Conservation (phyloP, 2,113 vertebrate genomes). For the Naja naja region DNA sequence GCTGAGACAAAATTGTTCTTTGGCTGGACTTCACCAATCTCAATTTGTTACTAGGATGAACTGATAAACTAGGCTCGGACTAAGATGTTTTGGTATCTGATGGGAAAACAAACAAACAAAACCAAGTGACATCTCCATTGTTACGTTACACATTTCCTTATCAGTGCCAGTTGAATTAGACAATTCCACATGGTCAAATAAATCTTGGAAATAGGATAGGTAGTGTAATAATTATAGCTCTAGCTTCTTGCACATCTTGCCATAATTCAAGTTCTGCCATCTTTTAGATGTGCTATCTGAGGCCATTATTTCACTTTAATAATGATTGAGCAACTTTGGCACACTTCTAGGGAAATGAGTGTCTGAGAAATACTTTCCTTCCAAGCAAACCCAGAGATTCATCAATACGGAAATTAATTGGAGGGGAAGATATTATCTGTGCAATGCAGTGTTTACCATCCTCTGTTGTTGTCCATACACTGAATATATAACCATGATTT, state of each 20-base stretch:
- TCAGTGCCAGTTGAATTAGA: background rate
- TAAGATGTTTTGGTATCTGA: background rate
- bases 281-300: background rate
- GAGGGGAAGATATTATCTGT: background rate
- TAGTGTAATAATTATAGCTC: background rate
- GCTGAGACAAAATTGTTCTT: background rate
- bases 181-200: background rate
- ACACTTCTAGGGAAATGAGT: background rate
- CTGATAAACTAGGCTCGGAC: background rate
- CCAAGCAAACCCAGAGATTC: background rate
- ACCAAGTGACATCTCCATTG: background rate
- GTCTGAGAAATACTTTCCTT: background rate
- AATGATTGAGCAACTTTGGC: background rate
- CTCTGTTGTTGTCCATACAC: background rate
- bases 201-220: background rate
- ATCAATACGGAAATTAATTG: background rate
- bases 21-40: background rate
- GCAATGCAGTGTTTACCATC: background rate
- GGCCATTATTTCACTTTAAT: background rate
- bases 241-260: background rate
- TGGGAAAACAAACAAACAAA: background rate
- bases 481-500: background rate
- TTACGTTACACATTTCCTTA: background rate
- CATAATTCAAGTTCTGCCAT: background rate
- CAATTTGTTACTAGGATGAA: background rate